Conservation (phyloP, 2,888 invertebrate genomes). For the Mesorhabditis spiculigera region DNA sequence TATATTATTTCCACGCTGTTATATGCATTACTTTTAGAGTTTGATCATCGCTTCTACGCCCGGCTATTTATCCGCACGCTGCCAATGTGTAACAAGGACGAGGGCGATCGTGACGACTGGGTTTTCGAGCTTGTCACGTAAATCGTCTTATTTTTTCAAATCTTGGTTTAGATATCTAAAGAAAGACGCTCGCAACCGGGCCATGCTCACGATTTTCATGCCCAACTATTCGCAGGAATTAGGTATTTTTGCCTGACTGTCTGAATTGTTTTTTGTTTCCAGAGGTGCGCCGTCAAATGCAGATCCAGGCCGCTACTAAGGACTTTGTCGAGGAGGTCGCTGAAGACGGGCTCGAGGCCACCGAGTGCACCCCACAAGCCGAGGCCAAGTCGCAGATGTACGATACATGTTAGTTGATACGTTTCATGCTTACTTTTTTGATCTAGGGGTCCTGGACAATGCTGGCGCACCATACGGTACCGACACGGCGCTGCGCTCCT, state of each 20-base stretch:
- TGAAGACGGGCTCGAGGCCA: neutral
- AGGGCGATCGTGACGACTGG: neutral
- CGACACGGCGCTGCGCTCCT: neutral
- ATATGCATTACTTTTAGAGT: neutral
- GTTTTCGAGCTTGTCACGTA: neutral
- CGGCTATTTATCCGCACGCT: neutral
- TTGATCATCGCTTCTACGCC: neutral
- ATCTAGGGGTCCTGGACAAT: no score
- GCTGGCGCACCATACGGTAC: no score
- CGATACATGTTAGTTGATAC: neutral
- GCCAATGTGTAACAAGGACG: neutral
- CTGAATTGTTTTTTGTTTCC: neutral
- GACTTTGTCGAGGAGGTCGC: neutral
- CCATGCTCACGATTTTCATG: constrained; percentile 1
- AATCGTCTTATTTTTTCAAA: neutral
- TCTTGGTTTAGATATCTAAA: neutral
- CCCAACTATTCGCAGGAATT: neutral
- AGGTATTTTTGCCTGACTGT: neutral
- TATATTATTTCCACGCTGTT: neutral
- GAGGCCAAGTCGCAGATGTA: neutral
- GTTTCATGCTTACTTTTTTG: neutral
- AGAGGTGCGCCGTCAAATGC: neutral
- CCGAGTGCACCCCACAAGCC: neutral
- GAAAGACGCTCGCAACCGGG: neutral
- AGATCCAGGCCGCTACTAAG: neutral